Conservation (phyloP, 2,113 vertebrate species). For the Actenoides lindsayi region DNA sequence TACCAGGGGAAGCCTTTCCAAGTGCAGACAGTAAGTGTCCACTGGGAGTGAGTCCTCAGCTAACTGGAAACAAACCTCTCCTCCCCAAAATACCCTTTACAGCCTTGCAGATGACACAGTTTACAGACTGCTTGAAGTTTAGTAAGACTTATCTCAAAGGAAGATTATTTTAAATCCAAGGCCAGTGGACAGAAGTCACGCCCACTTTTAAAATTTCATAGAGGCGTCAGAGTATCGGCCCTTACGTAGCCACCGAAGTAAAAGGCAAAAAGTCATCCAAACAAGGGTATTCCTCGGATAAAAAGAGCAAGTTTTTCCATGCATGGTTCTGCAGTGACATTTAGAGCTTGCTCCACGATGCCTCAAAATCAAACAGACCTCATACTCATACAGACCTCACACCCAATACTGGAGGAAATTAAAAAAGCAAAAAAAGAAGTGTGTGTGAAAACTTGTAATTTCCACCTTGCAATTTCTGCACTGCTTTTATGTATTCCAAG, state of each 20-base stretch:
- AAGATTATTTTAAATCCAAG: not conserved
- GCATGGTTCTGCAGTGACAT: not conserved
- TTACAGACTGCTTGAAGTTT: not conserved
- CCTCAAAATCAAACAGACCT: not conserved
- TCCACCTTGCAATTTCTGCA: not conserved
- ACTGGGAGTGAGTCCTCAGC: accelerated
- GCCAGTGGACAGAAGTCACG: not conserved
- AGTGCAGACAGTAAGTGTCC: accelerated
- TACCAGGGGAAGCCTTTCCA: not conserved
- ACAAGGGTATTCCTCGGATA: not conserved
- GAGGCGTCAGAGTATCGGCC: not conserved
- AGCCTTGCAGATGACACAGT: not conserved
- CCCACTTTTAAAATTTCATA: not conserved
- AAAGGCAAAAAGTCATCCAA: not conserved
- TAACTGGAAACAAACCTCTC: not conserved
- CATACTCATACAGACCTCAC: not conserved
- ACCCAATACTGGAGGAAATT: not conserved
- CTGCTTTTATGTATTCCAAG: not conserved
- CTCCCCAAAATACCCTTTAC: not conserved
- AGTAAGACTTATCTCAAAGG: not conserved
- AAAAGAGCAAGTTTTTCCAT: not conserved
- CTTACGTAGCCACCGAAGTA: not conserved
- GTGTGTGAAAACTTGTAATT: not conserved
- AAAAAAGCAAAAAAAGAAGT: not conserved
- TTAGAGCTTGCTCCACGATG: not conserved